These are phyloP conservation scores for Arctopsyche grandis DNA, from an alignment of 1,140 invertebrate species.

Conservation along the genomic window DNA sequence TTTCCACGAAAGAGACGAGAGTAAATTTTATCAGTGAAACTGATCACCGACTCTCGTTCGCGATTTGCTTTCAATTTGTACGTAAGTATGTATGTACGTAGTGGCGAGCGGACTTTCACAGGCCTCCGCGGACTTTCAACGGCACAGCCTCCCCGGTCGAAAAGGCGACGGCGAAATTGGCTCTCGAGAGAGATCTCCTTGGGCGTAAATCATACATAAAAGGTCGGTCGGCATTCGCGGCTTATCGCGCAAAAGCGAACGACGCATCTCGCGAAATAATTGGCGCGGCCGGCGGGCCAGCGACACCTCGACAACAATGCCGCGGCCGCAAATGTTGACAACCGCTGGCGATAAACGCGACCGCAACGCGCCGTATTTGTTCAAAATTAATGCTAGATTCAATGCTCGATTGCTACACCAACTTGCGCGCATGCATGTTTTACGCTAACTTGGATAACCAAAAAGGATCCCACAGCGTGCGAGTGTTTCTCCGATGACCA, in stretches of 20 bases:
- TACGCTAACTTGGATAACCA: no score
- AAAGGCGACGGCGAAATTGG: slow-evolving; percentile 39
- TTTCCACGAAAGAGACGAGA: not conserved
- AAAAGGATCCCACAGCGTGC: no score
- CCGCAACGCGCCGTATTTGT: not conserved
- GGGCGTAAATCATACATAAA: slow-evolving; percentile 43
- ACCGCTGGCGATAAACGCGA: not conserved
- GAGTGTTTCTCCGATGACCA: no score
- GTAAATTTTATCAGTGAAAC: not conserved
- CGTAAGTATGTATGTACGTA: not conserved
- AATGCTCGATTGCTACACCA: not conserved
- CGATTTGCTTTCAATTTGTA: slow-evolving; percentile 32
- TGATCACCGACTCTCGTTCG: not conserved
- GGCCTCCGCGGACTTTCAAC: not conserved
- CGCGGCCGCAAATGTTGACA: not conserved
- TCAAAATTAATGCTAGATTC: not conserved
- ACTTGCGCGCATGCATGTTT: no score
- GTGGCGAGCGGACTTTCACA: not conserved
- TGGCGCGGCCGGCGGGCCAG: not conserved
- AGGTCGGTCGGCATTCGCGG: slow-evolving; percentile 32
- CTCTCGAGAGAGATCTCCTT: slow-evolving; percentile 23
- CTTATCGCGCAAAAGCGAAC: slow-evolving; percentile 19
- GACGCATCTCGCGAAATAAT: slow-evolving; percentile 8
- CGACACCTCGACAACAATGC: slow-evolving; percentile 20
- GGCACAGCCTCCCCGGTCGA: not conserved